Evolutionary conservation across 2,888 invertebrate species (phyloP), one percentile per base, ranked within the genome.

Genomic region (Odiellus spinosus): DNA sequence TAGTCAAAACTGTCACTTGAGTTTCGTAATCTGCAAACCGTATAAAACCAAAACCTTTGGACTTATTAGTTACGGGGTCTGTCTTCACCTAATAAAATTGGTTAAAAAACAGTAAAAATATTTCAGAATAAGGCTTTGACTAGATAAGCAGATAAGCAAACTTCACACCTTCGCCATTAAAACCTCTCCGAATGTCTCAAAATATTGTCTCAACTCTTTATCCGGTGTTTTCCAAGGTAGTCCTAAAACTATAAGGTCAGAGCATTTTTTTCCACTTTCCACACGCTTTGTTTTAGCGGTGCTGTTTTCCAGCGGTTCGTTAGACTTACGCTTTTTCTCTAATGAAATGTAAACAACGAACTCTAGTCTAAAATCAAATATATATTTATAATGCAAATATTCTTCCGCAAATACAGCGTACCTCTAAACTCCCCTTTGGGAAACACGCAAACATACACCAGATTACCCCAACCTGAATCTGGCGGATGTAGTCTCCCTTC

Each of bases 1-100:
- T 87, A 14, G 90, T 82, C 51, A 98, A 74, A 32, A 93, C 95
- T 63, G 90, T 76, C 72, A 88, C 80, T 68, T 98, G 98, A 35
- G 90, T 83, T 58, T 95, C 91, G 65, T 91, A 91, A 46, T 86
- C 86, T 38, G 81, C 84, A 71, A 96, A 98, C 46, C 95, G 75
- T 55, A 98, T 90, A 67, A 98, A 98, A 44, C 98, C 98, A 69
- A 96, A 99, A 41, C 98, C 98, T 71, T 96, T 96, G 34, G 95
- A 95, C 58, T 88, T 85, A 18, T 91, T 90, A 46, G 87, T 84
- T 63, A 82, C 81, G 21, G 82, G 77, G 67, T 93, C 88, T 68
- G 82, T 84, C 64, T 93, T 93, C 8, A 93, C 77, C 78, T 78
- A 18, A n/a, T 58, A 54, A 45, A 40, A 35, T n/a, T 14, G 14